Percentiles rank a stretch among this genome's conserved stretches.
Conservation (phyloP, 2,113 vertebrate species). For the Muscicapa adusta region DNA sequence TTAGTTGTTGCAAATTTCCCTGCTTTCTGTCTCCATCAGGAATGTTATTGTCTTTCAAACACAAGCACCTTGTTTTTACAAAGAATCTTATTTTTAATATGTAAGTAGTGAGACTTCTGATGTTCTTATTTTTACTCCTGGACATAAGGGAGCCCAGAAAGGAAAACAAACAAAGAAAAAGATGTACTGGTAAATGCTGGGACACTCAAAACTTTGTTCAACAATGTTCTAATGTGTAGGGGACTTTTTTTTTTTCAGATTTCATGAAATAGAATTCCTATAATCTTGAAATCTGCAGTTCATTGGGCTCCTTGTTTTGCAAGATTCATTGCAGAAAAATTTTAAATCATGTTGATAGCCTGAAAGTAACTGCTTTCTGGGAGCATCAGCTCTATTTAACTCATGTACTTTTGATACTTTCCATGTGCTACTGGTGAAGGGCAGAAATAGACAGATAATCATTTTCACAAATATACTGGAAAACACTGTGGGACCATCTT, state of each 20-base stretch:
- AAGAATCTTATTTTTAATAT: not conserved
- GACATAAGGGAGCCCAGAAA: not conserved
- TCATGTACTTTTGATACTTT: not conserved
- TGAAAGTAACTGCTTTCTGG: not conserved
- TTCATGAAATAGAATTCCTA: not conserved
- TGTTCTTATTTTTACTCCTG: not conserved
- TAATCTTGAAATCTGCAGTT: not conserved
- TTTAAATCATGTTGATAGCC: not conserved
- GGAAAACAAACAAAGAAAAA: not conserved
- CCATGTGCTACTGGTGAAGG: not conserved
- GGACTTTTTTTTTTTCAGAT: not conserved
- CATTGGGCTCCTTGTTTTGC: not conserved
- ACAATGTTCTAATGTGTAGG: not conserved
- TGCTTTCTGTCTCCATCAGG: not conserved
- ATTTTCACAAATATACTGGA: conserved; percentile 45
- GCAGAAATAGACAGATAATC: conserved; percentile 27
- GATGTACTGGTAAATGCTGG: not conserved
- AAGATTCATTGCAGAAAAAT: not conserved
- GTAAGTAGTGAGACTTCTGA: not conserved
- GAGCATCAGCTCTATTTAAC: not conserved
- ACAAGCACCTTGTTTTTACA: not conserved
- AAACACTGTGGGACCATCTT: conserved; percentile 34
- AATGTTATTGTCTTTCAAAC: not conserved
- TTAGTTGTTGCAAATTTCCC: not conserved
- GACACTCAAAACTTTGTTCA: not conserved